Conservation (phyloP, 2,113 vertebrate species). For the Macaca mulatta region DNA sequence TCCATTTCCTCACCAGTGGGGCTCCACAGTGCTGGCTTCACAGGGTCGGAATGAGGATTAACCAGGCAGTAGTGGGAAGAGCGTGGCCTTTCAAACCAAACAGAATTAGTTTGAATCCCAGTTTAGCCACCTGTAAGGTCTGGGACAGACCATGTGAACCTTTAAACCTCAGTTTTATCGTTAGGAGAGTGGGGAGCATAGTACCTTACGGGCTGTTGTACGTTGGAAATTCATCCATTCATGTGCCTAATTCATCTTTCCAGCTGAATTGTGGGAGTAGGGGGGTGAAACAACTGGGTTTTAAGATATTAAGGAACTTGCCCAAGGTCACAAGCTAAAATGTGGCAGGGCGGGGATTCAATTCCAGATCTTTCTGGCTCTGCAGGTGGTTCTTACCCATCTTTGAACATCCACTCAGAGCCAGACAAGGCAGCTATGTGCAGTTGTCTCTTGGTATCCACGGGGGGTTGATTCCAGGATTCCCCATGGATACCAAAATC, state of each 20-base stretch:
- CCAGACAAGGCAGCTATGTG: background rate
- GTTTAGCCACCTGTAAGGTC: background rate
- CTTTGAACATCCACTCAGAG: background rate
- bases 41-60: background rate
- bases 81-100: constrained; percentile 40
- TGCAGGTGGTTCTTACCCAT: background rate
- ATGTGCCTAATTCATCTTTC: background rate
- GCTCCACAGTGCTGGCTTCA: background rate
- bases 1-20: background rate
- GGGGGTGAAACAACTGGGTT: background rate
- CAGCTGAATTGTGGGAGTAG: background rate
- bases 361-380: background rate
- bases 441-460: background rate
- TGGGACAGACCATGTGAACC: background rate
- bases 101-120: background rate
- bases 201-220: background rate
- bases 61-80: background rate
- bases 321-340: background rate
- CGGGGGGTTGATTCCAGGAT: background rate
- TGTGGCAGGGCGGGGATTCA: background rate
- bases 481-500: background rate
- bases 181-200: background rate
- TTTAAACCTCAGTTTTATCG: background rate
- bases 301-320: background rate
- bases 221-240: background rate